phyloP scores from a whole-genome alignment of 2,797 vertebrate species.

The Botia kubotai region DNA sequence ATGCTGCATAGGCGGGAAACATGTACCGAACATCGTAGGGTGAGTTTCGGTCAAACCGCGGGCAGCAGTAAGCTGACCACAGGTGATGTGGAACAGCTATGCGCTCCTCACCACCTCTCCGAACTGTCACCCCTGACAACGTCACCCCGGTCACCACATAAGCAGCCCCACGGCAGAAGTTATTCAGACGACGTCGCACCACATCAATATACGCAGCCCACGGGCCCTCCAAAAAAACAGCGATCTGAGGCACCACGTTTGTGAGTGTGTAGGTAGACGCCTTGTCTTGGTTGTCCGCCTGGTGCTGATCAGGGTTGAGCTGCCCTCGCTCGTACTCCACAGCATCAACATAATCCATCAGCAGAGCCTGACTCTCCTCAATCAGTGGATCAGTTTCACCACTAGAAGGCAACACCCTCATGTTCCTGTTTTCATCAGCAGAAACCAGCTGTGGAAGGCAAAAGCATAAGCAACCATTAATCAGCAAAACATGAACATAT shows the following conservation, averaged over 20 bases:
- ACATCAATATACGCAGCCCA: conserved; percentile 70
- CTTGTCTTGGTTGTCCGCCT: conserved; percentile 72
- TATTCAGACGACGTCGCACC: conserved; percentile 75
- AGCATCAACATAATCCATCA: conserved; percentile 72
- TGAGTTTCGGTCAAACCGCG: conserved; percentile 73
- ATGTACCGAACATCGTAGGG: conserved; percentile 78
- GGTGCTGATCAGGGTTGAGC: conserved; percentile 75
- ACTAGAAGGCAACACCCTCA: conserved; percentile 70
- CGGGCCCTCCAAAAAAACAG: conserved; percentile 64
- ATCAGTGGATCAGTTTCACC: conserved; percentile 66
- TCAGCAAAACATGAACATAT: neutral
- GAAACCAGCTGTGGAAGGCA: conserved; percentile 66
- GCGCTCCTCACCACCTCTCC: conserved; percentile 64
- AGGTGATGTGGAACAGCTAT: conserved; percentile 71
- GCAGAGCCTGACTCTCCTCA: conserved; percentile 71
- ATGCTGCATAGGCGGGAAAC: conserved; percentile 75
- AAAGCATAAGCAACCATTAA: neutral
- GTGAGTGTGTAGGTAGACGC: conserved; percentile 77
- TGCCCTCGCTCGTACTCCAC: conserved; percentile 67
- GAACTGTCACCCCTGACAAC: conserved; percentile 64
- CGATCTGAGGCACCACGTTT: conserved; percentile 71
- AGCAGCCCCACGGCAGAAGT: conserved; percentile 74
- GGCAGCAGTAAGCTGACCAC: conserved; percentile 79
- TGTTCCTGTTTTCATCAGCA: conserved; percentile 67
- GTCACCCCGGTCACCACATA: conserved; percentile 75